These are phyloP conservation scores for Percopsis omiscomaycus DNA, from an alignment of 2,797 vertebrate genomes.

Conservation along the genomic window DNA sequence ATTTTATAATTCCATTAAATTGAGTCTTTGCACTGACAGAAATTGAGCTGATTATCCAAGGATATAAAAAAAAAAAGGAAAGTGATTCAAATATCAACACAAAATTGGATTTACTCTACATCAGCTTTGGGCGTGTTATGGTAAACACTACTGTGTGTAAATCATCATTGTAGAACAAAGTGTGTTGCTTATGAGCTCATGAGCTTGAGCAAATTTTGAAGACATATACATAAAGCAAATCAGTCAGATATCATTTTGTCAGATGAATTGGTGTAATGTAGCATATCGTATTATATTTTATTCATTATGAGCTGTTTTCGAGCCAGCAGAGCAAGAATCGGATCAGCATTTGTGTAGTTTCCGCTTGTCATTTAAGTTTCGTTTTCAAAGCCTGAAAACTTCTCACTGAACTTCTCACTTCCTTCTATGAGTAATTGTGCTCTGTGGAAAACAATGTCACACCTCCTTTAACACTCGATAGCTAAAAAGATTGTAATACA, in stretches of 20 bases:
- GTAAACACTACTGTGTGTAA: constrained; percentile 52
- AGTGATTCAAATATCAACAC: constrained; percentile 28
- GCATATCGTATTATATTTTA: too few relatives aligned
- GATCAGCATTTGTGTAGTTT: constrained; percentile 34
- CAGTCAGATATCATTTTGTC: constrained; percentile 46
- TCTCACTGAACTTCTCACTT: constrained; percentile 33
- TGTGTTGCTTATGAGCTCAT: constrained; percentile 33
- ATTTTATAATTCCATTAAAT: too few relatives aligned
- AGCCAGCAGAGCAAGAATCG: constrained; percentile 25
- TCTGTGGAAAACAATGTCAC: constrained; percentile 28
- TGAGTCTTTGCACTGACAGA: constrained; percentile 9
- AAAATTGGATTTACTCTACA: constrained; percentile 36
- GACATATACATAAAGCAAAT: constrained; percentile 50
- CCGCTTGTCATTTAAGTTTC: constrained; percentile 42
- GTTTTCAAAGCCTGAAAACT: constrained; percentile 41
- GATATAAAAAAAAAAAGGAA: constrained; percentile 23
- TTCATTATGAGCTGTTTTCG: too few relatives aligned
- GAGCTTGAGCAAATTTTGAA: constrained; percentile 54
- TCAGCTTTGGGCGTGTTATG: constrained; percentile 48
- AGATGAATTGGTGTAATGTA: constrained; percentile 48
- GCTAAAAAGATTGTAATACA: not conserved
- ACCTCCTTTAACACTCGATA: constrained; percentile 17
- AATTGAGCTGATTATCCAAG: constrained; percentile 23
- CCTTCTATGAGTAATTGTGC: constrained; percentile 41
- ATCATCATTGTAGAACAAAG: constrained; percentile 56